Evolutionary conservation across 2,113 vertebrate genomes (phyloP).

Genomic region (Galeopterus variegatus): DNA sequence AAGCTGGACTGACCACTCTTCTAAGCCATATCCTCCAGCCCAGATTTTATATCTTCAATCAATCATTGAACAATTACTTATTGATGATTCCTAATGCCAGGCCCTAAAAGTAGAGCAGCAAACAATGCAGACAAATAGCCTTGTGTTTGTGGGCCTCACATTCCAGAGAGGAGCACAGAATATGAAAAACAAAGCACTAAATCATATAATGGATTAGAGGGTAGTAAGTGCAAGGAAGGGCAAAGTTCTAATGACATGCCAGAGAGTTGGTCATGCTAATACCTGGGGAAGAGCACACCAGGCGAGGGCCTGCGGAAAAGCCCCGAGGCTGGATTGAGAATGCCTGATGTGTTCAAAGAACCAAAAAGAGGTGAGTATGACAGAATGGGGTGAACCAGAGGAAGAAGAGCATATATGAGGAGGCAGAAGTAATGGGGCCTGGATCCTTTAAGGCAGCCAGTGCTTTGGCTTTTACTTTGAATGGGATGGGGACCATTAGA

Average conservation of each 20-base stretch:
- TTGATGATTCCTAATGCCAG: neutral
- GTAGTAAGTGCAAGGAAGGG: neutral
- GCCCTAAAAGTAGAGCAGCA: neutral
- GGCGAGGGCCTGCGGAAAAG: neutral
- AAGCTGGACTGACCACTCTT: neutral
- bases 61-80: neutral
- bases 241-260: neutral
- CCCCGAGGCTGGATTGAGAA: neutral
- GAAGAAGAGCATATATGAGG: neutral
- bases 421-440: neutral
- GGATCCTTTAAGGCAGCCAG: neutral
- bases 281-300: neutral
- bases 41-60: neutral
- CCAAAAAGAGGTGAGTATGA: neutral
- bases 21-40: neutral
- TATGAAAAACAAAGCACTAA: neutral
- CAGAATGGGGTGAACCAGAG: neutral
- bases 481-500: neutral
- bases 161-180: neutral
- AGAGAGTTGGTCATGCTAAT: neutral
- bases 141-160: neutral
- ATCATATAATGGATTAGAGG: neutral
- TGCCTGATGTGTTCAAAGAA: neutral
- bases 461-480: neutral
- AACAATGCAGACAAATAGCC: neutral